Conservation (phyloP, 2,797 vertebrate species). For the Darevskia nairensis region DNA sequence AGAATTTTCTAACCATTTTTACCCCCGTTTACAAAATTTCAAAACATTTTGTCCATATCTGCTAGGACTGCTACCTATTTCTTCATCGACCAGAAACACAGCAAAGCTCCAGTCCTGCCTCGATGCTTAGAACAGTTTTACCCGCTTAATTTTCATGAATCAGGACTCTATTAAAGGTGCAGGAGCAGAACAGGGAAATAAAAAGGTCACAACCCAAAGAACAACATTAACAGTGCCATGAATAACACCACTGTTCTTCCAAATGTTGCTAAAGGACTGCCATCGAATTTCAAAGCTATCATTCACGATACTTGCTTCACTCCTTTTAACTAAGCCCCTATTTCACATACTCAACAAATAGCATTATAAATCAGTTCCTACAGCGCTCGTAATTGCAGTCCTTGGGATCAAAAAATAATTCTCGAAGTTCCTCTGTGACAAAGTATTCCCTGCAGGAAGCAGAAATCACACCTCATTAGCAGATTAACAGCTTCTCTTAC, state of each 20-base stretch:
- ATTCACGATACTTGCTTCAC: not conserved
- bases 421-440: not conserved
- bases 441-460: not conserved
- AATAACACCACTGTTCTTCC: not conserved
- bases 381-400: not conserved
- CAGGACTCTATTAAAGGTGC: not conserved
- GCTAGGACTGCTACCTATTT: not conserved
- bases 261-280: not conserved
- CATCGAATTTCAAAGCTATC: not conserved
- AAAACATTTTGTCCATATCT: not conserved
- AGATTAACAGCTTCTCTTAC: not conserved
- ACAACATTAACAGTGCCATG: not conserved
- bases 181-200: not conserved
- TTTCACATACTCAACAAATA: not conserved
- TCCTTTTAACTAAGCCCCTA: not conserved
- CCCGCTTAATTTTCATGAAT: not conserved
- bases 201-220: not conserved
- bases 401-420: not conserved
- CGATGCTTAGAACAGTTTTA: not conserved
- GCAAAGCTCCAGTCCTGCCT: not conserved
- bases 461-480: not conserved
- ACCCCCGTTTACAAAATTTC: not conserved
- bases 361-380: not conserved
- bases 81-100: not conserved
- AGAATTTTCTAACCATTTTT: not conserved